phyloP scores from a whole-genome alignment of 2,888 invertebrate species.

The Chrysolina oricalcia region DNA sequence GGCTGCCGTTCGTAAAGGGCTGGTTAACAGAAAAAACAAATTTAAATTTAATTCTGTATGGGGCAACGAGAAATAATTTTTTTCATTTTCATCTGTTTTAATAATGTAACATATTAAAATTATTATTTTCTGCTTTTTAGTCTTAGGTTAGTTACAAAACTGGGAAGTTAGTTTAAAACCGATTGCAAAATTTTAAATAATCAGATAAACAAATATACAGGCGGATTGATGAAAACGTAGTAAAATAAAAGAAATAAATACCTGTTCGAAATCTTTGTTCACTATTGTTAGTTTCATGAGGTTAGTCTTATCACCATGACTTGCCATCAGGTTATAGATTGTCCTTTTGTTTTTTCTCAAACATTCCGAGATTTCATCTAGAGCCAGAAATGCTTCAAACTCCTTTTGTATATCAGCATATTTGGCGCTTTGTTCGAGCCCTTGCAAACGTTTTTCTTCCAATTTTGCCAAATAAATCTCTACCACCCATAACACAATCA shows the following conservation, averaged over 20 bases:
- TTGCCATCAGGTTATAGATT: constrained; percentile 92
- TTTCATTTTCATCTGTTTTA: no score
- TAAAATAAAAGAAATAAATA: constrained; percentile 46
- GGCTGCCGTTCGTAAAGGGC: no score
- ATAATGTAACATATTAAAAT: no score
- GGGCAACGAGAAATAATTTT: no score
- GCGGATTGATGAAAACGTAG: no score
- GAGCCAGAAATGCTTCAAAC: constrained; percentile 84
- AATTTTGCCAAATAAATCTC: constrained; percentile 94
- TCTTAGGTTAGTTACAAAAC: no score
- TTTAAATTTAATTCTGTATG: no score
- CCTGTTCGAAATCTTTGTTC: constrained; percentile 92
- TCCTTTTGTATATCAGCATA: constrained; percentile 82
- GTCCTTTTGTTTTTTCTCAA: constrained; percentile 87
- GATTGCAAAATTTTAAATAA: no score
- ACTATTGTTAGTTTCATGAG: constrained; percentile 89
- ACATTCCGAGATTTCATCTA: constrained; percentile 84
- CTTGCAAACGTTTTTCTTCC: constrained; percentile 79
- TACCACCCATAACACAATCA: constrained; percentile 95
- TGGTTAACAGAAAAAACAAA: no score
- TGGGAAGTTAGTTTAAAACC: no score
- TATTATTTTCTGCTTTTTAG: no score
- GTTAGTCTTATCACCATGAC: constrained; percentile 95
- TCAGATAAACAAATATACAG: no score
- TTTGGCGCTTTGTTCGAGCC: constrained; percentile 64